phyloP scores from a whole-genome alignment of 1,140 invertebrate species.

The Trichonephila clavipes region DNA sequence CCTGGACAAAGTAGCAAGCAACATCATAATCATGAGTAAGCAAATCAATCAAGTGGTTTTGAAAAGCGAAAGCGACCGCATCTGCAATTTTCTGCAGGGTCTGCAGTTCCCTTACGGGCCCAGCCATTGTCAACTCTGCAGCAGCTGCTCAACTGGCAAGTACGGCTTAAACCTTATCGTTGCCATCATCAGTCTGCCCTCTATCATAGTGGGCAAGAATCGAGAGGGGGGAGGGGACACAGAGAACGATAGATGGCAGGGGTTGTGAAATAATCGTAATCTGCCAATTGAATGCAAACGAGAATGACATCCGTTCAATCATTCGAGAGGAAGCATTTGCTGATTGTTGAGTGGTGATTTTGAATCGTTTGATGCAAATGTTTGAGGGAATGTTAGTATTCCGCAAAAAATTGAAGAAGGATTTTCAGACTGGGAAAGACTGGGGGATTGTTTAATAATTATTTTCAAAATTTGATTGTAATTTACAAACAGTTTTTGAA shows the following conservation, averaged over 20 bases:
- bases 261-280: conserved; percentile 59
- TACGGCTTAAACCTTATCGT: conserved; percentile 52
- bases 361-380: neutral
- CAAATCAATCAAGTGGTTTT: conserved; percentile 66
- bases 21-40: conserved; percentile 71
- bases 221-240: neutral
- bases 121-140: conserved; percentile 36
- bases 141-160: conserved; percentile 48
- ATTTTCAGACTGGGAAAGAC: neutral
- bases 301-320: neutral
- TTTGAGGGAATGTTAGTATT: neutral
- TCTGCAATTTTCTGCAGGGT: conserved; percentile 54
- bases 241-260: neutral
- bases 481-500: too few relatives aligned
- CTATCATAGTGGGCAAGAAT: neutral
- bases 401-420: neutral
- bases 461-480: too few relatives aligned
- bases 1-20: conserved; percentile 3
- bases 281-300: conserved; percentile 47
- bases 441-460: too few relatives aligned
- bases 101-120: neutral
- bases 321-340: neutral
- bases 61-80: conserved; percentile 17
- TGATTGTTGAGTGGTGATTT: conserved; percentile 15
- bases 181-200: conserved; percentile 38